Evolutionary conservation across 2,888 invertebrate species (phyloP).

Genomic region (Calliopum simillimum): DNA sequence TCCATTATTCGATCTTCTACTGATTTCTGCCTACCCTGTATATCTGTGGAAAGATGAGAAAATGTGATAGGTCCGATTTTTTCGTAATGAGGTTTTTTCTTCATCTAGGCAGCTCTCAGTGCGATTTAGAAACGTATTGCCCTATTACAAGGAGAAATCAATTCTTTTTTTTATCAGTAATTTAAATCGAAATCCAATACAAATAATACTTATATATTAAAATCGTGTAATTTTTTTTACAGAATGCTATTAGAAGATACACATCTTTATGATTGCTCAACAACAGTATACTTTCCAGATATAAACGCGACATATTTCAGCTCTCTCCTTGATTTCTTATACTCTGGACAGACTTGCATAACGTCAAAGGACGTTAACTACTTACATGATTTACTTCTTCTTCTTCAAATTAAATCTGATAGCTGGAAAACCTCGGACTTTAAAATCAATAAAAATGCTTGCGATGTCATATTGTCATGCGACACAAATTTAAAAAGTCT

Average conservation of each 20-base stretch:
- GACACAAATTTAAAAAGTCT: slow-evolving; percentile 30
- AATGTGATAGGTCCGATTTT: too few relatives aligned
- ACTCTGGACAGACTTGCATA: slow-evolving; percentile 82
- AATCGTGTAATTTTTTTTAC: neutral
- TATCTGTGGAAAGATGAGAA: too few relatives aligned
- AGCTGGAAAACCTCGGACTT: slow-evolving; percentile 73
- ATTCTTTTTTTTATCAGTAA: too few relatives aligned
- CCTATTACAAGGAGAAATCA: too few relatives aligned
- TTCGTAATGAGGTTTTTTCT: neutral
- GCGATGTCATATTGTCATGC: slow-evolving; percentile 30
- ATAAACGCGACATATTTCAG: slow-evolving; percentile 83
- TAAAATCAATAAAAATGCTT: slow-evolving; percentile 22
- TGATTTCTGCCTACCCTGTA: too few relatives aligned
- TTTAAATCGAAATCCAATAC: too few relatives aligned
- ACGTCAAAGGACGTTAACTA: slow-evolving; percentile 78
- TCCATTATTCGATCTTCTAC: too few relatives aligned
- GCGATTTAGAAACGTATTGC: too few relatives aligned
- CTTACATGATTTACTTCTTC: slow-evolving; percentile 84
- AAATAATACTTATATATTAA: too few relatives aligned
- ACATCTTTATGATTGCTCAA: slow-evolving; percentile 76
- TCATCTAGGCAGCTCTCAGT: too few relatives aligned
- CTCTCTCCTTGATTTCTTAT: slow-evolving; percentile 85
- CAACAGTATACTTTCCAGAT: slow-evolving; percentile 87
- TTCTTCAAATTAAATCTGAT: slow-evolving; percentile 87
- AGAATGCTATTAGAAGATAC: slow-evolving; percentile 80